Conservation (phyloP, 2,888 invertebrate genomes). For the Monochamus alternatus region DNA sequence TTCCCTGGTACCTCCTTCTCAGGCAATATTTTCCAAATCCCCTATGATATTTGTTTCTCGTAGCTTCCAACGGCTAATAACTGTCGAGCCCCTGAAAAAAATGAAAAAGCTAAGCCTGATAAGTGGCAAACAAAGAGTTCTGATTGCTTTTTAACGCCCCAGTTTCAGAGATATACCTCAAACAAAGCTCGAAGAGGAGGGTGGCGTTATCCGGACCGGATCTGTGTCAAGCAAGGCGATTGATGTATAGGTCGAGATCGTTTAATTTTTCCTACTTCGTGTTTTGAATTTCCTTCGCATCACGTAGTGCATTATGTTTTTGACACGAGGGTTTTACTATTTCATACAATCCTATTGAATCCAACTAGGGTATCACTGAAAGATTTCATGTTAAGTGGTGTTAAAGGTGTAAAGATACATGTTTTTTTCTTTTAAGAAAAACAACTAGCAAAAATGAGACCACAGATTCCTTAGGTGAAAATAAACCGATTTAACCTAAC, state of each 20-base stretch:
- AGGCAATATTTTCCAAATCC: slow-evolving; percentile 6
- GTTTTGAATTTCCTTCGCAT: slow-evolving; percentile 8
- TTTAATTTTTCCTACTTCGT: slow-evolving; percentile 3
- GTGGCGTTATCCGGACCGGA: slow-evolving; percentile 5
- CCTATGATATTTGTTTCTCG: slow-evolving; percentile 15
- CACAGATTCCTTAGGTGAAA: no score
- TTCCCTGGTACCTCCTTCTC: background rate
- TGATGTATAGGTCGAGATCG: slow-evolving; percentile 9
- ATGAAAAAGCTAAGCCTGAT: slow-evolving; percentile 8
- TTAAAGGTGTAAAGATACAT: no score
- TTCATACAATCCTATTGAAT: no score
- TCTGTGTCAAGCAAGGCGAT: slow-evolving; percentile 10
- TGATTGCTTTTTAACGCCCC: slow-evolving; percentile 27
- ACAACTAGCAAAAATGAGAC: no score
- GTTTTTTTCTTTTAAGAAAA: no score
- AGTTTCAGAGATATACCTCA: slow-evolving; percentile 24
- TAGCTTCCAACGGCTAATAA: background rate
- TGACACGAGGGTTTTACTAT: background rate
- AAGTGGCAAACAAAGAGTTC: slow-evolving; percentile 23
- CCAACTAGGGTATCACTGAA: no score
- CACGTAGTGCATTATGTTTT: background rate
- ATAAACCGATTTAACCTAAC: no score
- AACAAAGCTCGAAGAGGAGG: slow-evolving; percentile 16
- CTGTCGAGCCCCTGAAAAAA: slow-evolving; percentile 10
- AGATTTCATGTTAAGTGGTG: no score